Evolutionary conservation across 2,888 invertebrate species (phyloP).

Genomic region (Cynaeus angustus): DNA sequence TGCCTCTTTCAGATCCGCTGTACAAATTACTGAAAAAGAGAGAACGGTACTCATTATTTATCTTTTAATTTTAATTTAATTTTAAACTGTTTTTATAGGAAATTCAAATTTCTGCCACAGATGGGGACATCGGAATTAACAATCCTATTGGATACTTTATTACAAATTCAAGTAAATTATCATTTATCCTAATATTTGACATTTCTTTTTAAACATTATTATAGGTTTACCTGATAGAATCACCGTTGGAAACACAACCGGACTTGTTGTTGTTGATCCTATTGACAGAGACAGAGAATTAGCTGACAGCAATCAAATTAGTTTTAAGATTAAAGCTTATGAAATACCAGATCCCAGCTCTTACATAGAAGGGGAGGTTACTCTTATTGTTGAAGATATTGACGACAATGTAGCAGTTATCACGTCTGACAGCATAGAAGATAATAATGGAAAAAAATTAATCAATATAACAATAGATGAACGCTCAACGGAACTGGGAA

Average conservation of each 20-base stretch:
- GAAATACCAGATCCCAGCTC: conserved; percentile 61
- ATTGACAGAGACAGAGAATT: conserved; percentile 67
- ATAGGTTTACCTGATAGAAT: too few relatives aligned
- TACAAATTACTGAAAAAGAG: conserved; percentile 73
- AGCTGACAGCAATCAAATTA: conserved; percentile 54
- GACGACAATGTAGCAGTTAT: conserved; percentile 73
- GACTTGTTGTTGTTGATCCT: conserved; percentile 58
- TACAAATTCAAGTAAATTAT: too few relatives aligned
- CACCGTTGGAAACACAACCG: too few relatives aligned
- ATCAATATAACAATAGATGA: conserved; percentile 31
- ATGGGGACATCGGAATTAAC: neutral
- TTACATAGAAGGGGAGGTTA: conserved; percentile 57
- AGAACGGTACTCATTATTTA: too few relatives aligned
- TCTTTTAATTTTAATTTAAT: too few relatives aligned
- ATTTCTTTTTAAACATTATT: too few relatives aligned
- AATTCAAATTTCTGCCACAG: neutral
- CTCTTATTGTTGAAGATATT: conserved; percentile 73
- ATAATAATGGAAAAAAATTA: neutral
- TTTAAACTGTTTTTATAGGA: too few relatives aligned
- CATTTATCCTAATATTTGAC: too few relatives aligned
- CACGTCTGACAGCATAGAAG: neutral
- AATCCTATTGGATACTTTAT: too few relatives aligned
- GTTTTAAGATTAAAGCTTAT: conserved; percentile 65
- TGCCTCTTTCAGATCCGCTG: conserved; percentile 73
- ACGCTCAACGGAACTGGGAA: conserved; percentile 7